These are phyloP conservation scores for Microplitis deprimator DNA, from an alignment of 2,888 invertebrate genomes.

Conservation along the genomic window DNA sequence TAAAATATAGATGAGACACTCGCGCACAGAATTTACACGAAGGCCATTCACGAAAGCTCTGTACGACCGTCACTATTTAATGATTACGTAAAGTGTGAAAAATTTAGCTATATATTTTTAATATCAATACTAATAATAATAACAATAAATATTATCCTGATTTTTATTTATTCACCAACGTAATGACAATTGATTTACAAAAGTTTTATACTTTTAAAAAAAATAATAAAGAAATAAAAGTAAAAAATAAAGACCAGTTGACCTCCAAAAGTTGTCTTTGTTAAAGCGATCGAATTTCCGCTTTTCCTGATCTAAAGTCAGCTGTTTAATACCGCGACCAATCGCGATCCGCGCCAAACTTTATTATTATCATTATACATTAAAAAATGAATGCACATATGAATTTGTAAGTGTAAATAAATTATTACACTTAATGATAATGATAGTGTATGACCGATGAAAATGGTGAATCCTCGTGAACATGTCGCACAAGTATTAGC, in stretches of 20 bases:
- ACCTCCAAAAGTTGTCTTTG: slow-evolving; percentile 47
- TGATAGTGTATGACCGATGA: background rate
- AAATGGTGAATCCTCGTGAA: slow-evolving; percentile 14
- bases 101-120: background rate
- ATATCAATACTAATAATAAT: background rate
- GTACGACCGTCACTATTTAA: slow-evolving; percentile 17
- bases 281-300: slow-evolving; percentile 53
- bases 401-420: slow-evolving; percentile 1
- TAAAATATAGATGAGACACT: slow-evolving; percentile 1
- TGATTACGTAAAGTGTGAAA: slow-evolving; percentile 31
- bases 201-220: background rate
- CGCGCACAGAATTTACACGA: slow-evolving; percentile 24
- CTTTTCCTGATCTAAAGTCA: slow-evolving; percentile 39
- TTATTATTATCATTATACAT: background rate
- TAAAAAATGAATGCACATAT: background rate
- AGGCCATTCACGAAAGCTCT: slow-evolving; percentile 41
- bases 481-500: background rate
- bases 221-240: background rate
- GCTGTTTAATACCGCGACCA: slow-evolving; percentile 19
- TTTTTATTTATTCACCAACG: background rate
- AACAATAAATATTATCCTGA: background rate
- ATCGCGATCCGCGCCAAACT: slow-evolving; percentile 20
- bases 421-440: background rate
- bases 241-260: slow-evolving; percentile 33
- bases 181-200: background rate